Evolutionary conservation across 1,140 invertebrate species (phyloP), one percentile per base, ranked within the genome.

Genomic region (Dysdera silvatica): DNA sequence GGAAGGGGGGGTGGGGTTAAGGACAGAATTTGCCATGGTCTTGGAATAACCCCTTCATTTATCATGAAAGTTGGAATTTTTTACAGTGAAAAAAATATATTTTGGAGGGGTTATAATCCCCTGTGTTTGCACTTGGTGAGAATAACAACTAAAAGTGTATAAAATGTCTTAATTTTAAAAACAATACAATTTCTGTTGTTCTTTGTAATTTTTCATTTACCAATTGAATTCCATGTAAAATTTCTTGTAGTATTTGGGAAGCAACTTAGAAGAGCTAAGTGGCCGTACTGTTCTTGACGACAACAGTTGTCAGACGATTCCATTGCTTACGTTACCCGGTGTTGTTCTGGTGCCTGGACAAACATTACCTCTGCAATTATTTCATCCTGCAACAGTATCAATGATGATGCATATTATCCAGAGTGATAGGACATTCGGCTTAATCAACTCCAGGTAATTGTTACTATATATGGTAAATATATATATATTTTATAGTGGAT

Each of bases 311-410:
- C 68, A 78, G 2, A 75, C 71, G 32, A 62, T 88, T 32, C 84
- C 85, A 10, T 68, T 88, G 23, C 74, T 87, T 26, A 74, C 79
- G 33, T 61, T 78, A 31, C 77, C 82, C 40, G 80, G 81, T 40
- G 76, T 86, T 28, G 77, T 87, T 12, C 70, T 85, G 33, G 82
- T 87, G 59, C 87, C 87, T 26, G 86, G 85, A 7, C 85, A 88
- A 73, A 86, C 82, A 24, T 73, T 88, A 28, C 87, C 87, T 1
- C 78, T 88, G 23, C 82, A 83, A 64, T 76, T 85, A n/a, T 82
- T 80, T 65, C 78, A 81, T 40, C 71, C 74, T 28, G 72, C 75
- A 28, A 76, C 75, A 37, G 79, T 82, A 32, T 75, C 79, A 33
- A 82, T 84, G 82, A 71, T 83, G 33, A 75, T 75, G 61, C 72